phyloP scores from a whole-genome alignment of 2,797 vertebrate species.

The Darevskia nairensis region DNA sequence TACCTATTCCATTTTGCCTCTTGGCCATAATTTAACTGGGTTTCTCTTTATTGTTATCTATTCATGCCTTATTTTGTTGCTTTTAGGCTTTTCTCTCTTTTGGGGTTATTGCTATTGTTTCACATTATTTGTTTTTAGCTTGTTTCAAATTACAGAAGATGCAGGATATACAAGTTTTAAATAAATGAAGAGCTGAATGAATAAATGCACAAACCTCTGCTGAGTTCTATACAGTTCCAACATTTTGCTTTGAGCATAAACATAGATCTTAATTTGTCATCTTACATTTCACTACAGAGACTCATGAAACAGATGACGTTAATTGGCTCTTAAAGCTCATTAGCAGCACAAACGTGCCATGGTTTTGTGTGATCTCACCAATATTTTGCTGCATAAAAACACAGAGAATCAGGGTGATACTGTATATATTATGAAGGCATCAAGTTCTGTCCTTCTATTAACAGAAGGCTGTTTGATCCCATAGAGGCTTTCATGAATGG shows the following conservation, averaged over 20 bases:
- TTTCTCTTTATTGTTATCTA: background rate
- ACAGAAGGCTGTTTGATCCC: too few relatives aligned
- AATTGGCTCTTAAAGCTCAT: background rate
- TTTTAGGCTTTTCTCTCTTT: background rate
- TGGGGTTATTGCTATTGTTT: background rate
- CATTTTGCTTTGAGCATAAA: background rate
- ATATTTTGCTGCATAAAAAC: slow-evolving; percentile 11
- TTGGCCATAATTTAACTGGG: background rate
- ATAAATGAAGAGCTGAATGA: background rate
- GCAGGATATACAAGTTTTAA: background rate
- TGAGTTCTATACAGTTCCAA: slow-evolving; percentile 6
- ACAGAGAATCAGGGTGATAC: background rate
- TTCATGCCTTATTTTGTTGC: background rate
- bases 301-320: slow-evolving; percentile 34
- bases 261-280: slow-evolving; percentile 23
- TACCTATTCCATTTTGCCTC: background rate
- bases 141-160: background rate
- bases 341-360: slow-evolving; percentile 4
- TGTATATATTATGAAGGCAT: background rate
- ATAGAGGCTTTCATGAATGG: too few relatives aligned
- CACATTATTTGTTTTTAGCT: background rate
- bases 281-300: background rate
- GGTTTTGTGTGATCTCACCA: background rate
- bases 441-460: too few relatives aligned
- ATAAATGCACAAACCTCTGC: background rate